phyloP scores from a whole-genome alignment of 2,113 vertebrate genomes.

The Phasianus colchicus region DNA sequence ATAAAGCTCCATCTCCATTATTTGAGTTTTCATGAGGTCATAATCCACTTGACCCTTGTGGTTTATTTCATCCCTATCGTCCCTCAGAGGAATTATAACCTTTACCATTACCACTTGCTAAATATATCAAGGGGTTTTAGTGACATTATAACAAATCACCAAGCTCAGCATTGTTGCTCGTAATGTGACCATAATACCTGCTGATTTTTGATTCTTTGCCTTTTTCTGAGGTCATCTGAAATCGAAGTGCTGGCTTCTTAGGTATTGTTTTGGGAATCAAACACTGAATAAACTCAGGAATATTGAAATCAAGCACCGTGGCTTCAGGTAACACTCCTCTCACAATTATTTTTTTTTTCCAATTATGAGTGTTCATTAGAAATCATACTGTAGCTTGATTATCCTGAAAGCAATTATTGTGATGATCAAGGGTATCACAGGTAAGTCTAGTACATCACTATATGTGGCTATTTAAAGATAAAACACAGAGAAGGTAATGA shows the following conservation, averaged over 20 bases:
- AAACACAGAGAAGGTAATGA: neutral
- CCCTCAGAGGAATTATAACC: slow-evolving; percentile 70
- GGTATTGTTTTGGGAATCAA: neutral
- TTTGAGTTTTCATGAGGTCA: slow-evolving; percentile 63
- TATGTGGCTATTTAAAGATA: neutral
- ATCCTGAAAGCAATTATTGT: neutral
- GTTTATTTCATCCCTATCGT: slow-evolving; percentile 69
- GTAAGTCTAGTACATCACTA: neutral
- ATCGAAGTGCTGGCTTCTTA: neutral
- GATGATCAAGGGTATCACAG: neutral
- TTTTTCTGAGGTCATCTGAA: neutral
- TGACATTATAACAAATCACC: slow-evolving; percentile 62
- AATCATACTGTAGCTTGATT: neutral
- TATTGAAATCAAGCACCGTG: neutral
- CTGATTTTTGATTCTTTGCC: neutral
- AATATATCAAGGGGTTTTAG: slow-evolving; percentile 66
- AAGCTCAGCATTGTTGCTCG: slow-evolving; percentile 23
- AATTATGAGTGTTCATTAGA: neutral
- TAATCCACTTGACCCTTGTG: slow-evolving; percentile 66
- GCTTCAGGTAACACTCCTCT: neutral
- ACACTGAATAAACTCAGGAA: neutral
- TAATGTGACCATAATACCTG: neutral
- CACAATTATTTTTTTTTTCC: neutral
- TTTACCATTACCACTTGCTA: slow-evolving; percentile 61
- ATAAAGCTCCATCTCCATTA: slow-evolving; percentile 66